Evolutionary conservation across 2,797 vertebrate species (phyloP).

Genomic region (Danionella dracula): DNA sequence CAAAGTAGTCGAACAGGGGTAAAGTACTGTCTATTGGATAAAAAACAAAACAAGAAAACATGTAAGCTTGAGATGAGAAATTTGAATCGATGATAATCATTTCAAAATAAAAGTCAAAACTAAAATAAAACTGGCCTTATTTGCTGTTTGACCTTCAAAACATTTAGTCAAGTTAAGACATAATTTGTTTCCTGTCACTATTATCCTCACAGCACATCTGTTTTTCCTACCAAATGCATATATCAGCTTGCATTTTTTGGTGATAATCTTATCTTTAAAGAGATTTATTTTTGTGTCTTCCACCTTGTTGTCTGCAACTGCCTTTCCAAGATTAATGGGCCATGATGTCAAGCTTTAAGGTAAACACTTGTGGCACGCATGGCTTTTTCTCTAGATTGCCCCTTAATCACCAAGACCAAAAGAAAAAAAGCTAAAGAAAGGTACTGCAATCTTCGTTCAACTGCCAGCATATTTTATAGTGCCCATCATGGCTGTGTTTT

Average conservation of each 20-base stretch:
- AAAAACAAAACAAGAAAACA: neutral
- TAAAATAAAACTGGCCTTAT: neutral
- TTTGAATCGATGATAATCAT: too few relatives aligned
- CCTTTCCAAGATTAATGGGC: conserved; percentile 43
- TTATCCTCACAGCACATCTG: neutral
- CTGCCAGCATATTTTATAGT: conserved; percentile 49
- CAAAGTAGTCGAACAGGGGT: too few relatives aligned
- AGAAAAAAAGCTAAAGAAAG: conserved; percentile 52
- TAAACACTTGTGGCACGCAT: conserved; percentile 43
- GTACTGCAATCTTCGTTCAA: conserved; percentile 43
- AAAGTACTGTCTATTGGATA: neutral
- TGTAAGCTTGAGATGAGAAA: too few relatives aligned
- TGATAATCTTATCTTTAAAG: conserved; percentile 11
- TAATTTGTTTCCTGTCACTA: neutral
- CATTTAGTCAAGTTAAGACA: neutral
- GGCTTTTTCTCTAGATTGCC: conserved; percentile 52
- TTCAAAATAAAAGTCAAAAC: neutral
- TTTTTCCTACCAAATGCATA: neutral
- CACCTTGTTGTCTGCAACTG: conserved; percentile 34
- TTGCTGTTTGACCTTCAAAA: neutral
- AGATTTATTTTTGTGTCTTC: conserved; percentile 11
- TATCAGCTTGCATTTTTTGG: neutral
- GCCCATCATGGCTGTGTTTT: conserved; percentile 42
- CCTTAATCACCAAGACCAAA: conserved; percentile 55
- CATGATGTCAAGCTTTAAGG: conserved; percentile 42